Evolutionary conservation across 2,113 vertebrate species (phyloP).

Genomic region (Sebastes schlegelii): DNA sequence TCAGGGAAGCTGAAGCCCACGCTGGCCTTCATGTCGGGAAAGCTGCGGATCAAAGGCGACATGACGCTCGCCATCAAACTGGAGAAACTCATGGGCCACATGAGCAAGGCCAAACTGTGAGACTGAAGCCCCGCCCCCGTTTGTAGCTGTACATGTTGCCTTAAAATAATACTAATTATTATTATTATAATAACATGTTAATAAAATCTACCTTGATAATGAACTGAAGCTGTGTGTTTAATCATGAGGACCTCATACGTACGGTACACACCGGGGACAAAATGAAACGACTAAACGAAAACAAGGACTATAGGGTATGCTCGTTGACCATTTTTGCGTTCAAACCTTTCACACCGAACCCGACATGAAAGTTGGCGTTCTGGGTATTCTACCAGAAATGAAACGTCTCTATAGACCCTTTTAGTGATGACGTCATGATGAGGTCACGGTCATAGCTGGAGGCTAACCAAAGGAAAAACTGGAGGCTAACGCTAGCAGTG

Average conservation of each 20-base stretch:
- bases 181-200: neutral
- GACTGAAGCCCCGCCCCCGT: neutral
- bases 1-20: conserved; percentile 92
- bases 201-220: neutral
- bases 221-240: neutral
- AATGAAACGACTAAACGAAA: too few species aligned
- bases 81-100: conserved; percentile 87
- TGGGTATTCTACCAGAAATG: too few species aligned
- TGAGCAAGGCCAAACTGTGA: conserved; percentile 79
- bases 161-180: neutral
- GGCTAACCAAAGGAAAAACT: too few species aligned
- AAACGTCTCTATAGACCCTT: too few species aligned
- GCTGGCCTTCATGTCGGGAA: conserved; percentile 90
- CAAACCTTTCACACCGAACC: too few species aligned
- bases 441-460: too few species aligned
- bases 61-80: conserved; percentile 86
- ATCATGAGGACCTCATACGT: neutral
- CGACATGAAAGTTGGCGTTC: too few species aligned
- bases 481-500: too few species aligned
- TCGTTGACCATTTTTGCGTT: too few species aligned
- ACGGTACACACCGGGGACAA: neutral
- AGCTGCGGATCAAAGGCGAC: conserved; percentile 87
- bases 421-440: too few species aligned
- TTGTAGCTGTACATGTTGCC: conserved; percentile 34
- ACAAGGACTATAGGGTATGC: too few species aligned